Evolutionary conservation across 2,888 invertebrate genomes (phyloP).

Genomic region (Sialis fuliginosa): DNA sequence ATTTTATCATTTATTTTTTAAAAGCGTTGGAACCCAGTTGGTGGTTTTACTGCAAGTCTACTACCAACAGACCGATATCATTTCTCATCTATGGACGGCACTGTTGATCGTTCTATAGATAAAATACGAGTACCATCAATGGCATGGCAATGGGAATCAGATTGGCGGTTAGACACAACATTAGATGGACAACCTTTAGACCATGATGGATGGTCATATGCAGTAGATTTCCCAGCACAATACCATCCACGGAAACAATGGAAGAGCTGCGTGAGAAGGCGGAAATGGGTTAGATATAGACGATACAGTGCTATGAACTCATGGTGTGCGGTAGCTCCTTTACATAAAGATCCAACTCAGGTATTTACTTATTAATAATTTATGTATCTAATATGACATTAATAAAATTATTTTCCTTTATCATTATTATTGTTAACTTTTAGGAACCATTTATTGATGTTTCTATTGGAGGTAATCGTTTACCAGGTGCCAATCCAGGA

Average conservation of each 20-base stretch:
- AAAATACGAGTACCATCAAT: constrained; percentile 76
- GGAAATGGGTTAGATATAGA: constrained; percentile 78
- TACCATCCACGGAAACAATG: constrained; percentile 67
- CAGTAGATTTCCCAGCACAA: constrained; percentile 75
- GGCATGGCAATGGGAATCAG: constrained; percentile 95
- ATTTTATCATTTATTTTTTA: neutral
- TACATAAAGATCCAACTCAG: constrained; percentile 75
- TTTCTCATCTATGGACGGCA: constrained; percentile 74
- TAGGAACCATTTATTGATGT: constrained; percentile 87
- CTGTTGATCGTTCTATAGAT: constrained; percentile 56
- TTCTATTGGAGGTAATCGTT: constrained; percentile 66
- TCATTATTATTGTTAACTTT: constrained; percentile 11
- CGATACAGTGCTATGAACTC: constrained; percentile 79
- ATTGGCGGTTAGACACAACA: constrained; percentile 75
- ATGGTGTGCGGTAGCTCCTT: constrained; percentile 81
- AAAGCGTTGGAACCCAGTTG: constrained; percentile 74
- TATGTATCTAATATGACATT: too few species aligned
- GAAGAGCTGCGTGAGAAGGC: constrained; percentile 76
- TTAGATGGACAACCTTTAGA: constrained; percentile 74
- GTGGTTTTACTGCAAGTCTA: constrained; percentile 68
- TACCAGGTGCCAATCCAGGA: constrained; percentile 60
- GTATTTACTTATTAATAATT: constrained; percentile 18
- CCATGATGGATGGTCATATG: constrained; percentile 88
- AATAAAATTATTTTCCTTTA: too few species aligned
- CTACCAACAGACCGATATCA: constrained; percentile 76